phyloP scores from a whole-genome alignment of 2,888 invertebrate genomes.

The Chalcosyrphus nemorum region DNA sequence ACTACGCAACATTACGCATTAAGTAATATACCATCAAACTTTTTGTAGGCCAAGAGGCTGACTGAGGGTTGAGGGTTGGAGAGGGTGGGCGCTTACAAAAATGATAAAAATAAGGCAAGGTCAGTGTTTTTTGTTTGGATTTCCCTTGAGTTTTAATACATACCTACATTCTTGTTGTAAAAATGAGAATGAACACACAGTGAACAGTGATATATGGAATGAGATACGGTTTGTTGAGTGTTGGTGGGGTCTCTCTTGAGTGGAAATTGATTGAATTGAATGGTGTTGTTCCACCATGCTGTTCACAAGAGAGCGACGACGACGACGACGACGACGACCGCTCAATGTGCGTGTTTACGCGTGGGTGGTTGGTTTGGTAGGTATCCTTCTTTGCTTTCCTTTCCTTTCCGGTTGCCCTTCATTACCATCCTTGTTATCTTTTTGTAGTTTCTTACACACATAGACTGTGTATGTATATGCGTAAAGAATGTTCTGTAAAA shows the following conservation, averaged over 20 bases:
- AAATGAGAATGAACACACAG: background rate
- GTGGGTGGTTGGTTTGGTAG: background rate
- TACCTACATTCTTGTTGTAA: background rate
- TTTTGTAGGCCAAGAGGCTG: background rate
- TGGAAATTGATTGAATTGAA: conserved; percentile 35
- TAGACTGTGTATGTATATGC: background rate
- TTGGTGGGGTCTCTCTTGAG: conserved; percentile 34
- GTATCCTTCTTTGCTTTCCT: background rate
- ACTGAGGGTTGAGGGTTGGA: too few relatives aligned
- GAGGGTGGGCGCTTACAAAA: background rate
- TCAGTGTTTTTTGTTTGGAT: conserved; percentile 38
- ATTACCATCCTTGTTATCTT: too few relatives aligned
- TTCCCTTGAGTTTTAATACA: background rate
- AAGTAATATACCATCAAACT: background rate
- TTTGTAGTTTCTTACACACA: background rate
- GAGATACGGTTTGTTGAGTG: conserved; percentile 3
- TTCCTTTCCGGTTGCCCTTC: too few relatives aligned
- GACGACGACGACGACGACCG: background rate
- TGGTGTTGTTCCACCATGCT: conserved; percentile 10
- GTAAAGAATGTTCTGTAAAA: background rate
- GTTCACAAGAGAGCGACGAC: conserved; percentile 7
- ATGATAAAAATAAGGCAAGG: conserved; percentile 57
- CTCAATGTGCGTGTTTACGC: background rate
- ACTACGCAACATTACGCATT: conserved; percentile 39
- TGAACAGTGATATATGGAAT: background rate